phyloP scores from a whole-genome alignment of 2,888 invertebrate genomes.

The Diarsia dahlii region DNA sequence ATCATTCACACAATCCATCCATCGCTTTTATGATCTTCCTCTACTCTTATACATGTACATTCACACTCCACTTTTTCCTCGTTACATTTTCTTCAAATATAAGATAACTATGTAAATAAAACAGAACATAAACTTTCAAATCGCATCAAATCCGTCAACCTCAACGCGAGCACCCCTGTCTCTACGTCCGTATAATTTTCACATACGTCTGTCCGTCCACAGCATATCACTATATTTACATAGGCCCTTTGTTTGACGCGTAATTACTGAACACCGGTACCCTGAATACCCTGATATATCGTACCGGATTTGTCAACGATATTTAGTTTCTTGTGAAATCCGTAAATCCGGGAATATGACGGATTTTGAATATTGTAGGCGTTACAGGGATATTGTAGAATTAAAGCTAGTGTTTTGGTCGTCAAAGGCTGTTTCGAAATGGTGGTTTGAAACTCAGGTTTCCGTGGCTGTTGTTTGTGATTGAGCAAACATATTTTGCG shows the following conservation, averaged over 20 bases:
- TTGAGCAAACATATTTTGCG: background rate
- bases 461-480: background rate
- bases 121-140: too few species aligned
- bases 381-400: background rate
- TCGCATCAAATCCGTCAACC: conserved; percentile 50
- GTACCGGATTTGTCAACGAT: conserved; percentile 80
- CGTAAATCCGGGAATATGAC: conserved; percentile 22
- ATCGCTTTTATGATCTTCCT: too few species aligned
- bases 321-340: conserved; percentile 71
- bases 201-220: conserved; percentile 87
- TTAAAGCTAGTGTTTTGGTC: background rate
- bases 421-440: background rate
- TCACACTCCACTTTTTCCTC: too few species aligned
- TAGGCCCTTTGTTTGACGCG: conserved; percentile 86
- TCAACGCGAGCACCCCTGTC: conserved; percentile 58
- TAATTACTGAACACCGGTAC: conserved; percentile 77
- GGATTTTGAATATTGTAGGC: conserved; percentile 18
- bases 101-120: too few species aligned
- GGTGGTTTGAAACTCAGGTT: background rate
- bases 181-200: conserved; percentile 87
- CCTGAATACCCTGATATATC: conserved; percentile 77
- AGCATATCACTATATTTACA: conserved; percentile 87
- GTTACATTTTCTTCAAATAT: too few species aligned
- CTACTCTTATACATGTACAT: too few species aligned
- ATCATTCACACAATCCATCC: too few species aligned